Base-by-base conservation (phyloP, 2,113 vertebrate genomes). In the Callipepla californica region DNA sequence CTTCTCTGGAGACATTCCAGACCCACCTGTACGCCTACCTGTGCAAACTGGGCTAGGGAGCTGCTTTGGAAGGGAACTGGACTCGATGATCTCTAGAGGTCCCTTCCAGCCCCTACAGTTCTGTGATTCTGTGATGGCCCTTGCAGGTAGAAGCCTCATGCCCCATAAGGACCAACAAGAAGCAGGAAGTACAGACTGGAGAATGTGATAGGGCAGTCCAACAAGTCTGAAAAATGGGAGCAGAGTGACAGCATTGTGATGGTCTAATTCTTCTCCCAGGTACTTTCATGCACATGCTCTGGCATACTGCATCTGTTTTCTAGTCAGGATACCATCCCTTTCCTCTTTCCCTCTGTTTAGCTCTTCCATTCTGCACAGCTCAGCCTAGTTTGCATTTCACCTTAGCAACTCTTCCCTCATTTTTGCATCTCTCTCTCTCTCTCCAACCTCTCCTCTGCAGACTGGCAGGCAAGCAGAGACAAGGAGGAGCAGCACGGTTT, bases 151-250 rank as follows among this genome's bases (percentile, higher is more conserved):
- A 65, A 50, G 32, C 22, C 8, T 1, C 42, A 42, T 38, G 30
- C 44, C 28, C 34, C 47, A 20, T 55, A 61, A 69, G 11, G 30
- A 69, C 44, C 30, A 55, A 19, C n/a, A 70, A 67, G 63, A 32
- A 80, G 26, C 26, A 50, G 42, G 16, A 38, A 89, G 38, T 38
- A 70, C 1, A 6, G 44, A 11, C 45, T 63, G 61, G 20, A 85
- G 36, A 55, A n/a, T 7, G 6, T 0, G 0, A 34, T 17, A 40
- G 20, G 48, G 65, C 23, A 26, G 0, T 0, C 4, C 28, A 74
- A 53, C 1, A 76, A 40, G 48, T 32, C 15, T 50, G 45, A 18
- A 76, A 61, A 30, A 62, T 5, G 42, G 42, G 66, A 2, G 1
- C 19, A 65, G 40, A 11, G 42, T 74, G 61, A 34, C 30, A 77